phyloP scores from a whole-genome alignment of 2,797 vertebrate genomes.

The Gymnocypris eckloni region DNA sequence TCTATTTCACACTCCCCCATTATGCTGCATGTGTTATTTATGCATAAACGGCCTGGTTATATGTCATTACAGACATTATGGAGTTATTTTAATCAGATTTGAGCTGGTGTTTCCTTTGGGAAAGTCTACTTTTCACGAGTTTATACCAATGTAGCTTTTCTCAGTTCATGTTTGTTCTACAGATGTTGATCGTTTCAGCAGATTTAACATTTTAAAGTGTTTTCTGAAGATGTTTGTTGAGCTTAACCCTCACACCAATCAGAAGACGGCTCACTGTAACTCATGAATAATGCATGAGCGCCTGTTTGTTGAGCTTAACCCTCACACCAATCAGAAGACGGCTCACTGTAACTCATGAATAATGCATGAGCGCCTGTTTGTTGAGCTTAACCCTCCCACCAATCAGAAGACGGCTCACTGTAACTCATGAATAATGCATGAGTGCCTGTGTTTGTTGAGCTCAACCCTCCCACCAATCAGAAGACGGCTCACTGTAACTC shows the following conservation, averaged over 20 bases:
- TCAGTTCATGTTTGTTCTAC: not conserved
- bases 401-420: too few species aligned
- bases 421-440: too few species aligned
- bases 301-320: not conserved
- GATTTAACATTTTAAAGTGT: not conserved
- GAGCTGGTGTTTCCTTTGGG: slow-evolving; percentile 2
- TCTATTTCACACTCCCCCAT: slow-evolving; percentile 15
- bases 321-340: too few species aligned
- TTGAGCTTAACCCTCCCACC: too few species aligned
- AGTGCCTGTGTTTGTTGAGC: too few species aligned
- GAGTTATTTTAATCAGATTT: slow-evolving; percentile 25
- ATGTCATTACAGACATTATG: slow-evolving; percentile 22
- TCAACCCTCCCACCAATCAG: too few species aligned
- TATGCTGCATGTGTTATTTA: not conserved
- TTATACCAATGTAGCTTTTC: not conserved
- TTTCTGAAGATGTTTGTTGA: not conserved
- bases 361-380: too few species aligned
- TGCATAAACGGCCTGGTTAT: not conserved
- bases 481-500: too few species aligned
- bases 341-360: too few species aligned
- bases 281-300: slow-evolving; percentile 1
- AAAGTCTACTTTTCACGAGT: not conserved
- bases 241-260: not conserved
- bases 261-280: not conserved
- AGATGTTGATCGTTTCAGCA: not conserved